A percentile compares a stretch with the other conserved stretches of the same genome.
These are phyloP conservation scores for Pseudococcus viburni DNA, from an alignment of 2,888 invertebrate species.

Conservation along the genomic window DNA sequence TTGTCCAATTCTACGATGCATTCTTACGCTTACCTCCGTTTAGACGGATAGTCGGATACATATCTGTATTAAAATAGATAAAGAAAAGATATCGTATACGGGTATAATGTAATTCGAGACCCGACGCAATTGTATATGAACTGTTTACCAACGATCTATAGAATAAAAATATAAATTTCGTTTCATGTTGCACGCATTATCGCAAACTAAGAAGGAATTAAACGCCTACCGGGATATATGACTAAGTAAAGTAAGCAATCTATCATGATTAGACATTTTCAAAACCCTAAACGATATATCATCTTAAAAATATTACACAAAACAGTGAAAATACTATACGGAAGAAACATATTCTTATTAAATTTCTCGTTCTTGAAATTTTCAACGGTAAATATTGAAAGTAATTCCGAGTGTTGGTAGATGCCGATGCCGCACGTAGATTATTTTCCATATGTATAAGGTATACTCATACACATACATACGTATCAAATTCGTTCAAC, in stretches of 20 bases:
- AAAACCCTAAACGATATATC: slow-evolving; percentile 48
- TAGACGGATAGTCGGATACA: not conserved
- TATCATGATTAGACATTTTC: slow-evolving; percentile 50
- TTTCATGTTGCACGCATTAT: slow-evolving; percentile 41
- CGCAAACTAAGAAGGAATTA: slow-evolving; percentile 47
- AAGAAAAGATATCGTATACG: not conserved
- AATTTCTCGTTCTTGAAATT: slow-evolving; percentile 1
- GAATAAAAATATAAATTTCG: slow-evolving; percentile 31
- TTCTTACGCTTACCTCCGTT: no score
- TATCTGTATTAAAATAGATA: no score
- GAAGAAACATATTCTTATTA: slow-evolving; percentile 40
- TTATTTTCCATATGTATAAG: slow-evolving; percentile 8
- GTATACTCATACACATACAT: not conserved
- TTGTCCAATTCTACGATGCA: no score
- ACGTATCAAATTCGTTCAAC: slow-evolving; percentile 8
- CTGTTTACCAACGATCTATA: not conserved
- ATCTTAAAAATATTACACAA: slow-evolving; percentile 52
- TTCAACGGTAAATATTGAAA: slow-evolving; percentile 37
- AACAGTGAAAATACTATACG: slow-evolving; percentile 20
- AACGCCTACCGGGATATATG: slow-evolving; percentile 36
- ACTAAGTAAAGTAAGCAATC: slow-evolving; percentile 48
- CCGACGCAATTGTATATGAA: not conserved
- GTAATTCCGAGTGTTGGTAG: slow-evolving; percentile 16
- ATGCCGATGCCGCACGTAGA: not conserved
- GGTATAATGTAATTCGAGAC: slow-evolving; percentile 1